Conservation (phyloP, 2,888 invertebrate species). For the Zygaena filipendulae region DNA sequence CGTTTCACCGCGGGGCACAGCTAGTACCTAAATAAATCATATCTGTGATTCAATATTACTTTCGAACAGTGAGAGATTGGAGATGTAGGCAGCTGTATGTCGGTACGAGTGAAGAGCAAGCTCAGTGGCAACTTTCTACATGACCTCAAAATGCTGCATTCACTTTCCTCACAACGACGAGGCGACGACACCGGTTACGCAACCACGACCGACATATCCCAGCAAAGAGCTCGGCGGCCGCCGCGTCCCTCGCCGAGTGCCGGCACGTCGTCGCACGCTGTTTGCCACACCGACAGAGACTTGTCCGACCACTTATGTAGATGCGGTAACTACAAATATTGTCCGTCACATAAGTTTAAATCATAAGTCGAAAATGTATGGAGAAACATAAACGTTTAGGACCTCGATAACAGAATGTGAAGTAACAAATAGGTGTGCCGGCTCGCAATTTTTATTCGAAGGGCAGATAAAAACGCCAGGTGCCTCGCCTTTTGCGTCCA, state of each 20-base stretch:
- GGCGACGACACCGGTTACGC: slow-evolving; percentile 59
- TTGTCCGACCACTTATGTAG: slow-evolving; percentile 23
- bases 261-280: slow-evolving; percentile 15
- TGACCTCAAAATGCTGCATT: slow-evolving; percentile 66
- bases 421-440: too few species aligned
- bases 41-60: too few species aligned
- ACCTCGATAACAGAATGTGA: too few species aligned
- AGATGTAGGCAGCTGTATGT: too few species aligned
- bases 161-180: slow-evolving; percentile 58
- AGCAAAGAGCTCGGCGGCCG: slow-evolving; percentile 23
- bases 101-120: background rate
- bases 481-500: slow-evolving; percentile 60
- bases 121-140: slow-evolving; percentile 52
- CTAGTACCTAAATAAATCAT: too few species aligned
- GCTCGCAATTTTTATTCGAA: slow-evolving; percentile 57
- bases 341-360: too few species aligned
- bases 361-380: too few species aligned
- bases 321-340: slow-evolving; percentile 26
- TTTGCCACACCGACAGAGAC: slow-evolving; percentile 18
- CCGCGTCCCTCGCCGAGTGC: slow-evolving; percentile 14
- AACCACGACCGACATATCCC: slow-evolving; percentile 57
- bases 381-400: too few species aligned
- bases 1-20: too few species aligned
- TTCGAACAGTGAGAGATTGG: too few species aligned
- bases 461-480: slow-evolving; percentile 65